A percentile compares a stretch with the other conserved stretches of the same genome.
phyloP scores from a whole-genome alignment of 1,140 invertebrate species.

The Aphelenchoides besseyi region DNA sequence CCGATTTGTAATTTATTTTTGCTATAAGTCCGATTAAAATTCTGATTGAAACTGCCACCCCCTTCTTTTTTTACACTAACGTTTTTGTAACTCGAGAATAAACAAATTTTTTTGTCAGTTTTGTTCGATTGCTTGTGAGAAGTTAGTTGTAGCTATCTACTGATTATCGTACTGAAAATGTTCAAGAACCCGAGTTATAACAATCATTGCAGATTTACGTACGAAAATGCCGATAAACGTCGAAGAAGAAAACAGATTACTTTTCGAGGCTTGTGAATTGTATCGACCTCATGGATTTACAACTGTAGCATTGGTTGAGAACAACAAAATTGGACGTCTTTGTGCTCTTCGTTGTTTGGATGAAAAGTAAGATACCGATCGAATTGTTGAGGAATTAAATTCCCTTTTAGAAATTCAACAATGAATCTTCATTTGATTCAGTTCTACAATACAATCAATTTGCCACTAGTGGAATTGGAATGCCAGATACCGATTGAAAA shows the following conservation, averaged over 20 bases:
- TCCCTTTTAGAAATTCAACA: neutral
- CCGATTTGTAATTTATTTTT: slow-evolving; percentile 19
- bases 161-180: too few species aligned
- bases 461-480: slow-evolving; percentile 40
- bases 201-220: too few species aligned
- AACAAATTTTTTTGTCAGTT: neutral
- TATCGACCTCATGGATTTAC: slow-evolving; percentile 21
- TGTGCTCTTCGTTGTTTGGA: slow-evolving; percentile 29
- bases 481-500: slow-evolving; percentile 35
- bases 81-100: too few species aligned
- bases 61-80: too few species aligned
- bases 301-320: slow-evolving; percentile 23
- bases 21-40: too few species aligned
- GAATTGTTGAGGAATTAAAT: neutral
- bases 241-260: neutral
- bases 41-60: too few species aligned
- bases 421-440: slow-evolving; percentile 24
- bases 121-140: neutral
- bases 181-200: too few species aligned
- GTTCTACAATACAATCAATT: slow-evolving; percentile 46
- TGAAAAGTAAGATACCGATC: slow-evolving; percentile 8
- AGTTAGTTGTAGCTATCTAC: too few species aligned
- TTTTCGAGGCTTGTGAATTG: slow-evolving; percentile 26
- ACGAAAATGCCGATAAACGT: neutral
- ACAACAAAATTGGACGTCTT: slow-evolving; percentile 29